Conservation (phyloP, 1,140 invertebrate genomes). For the Platyura marginata region DNA sequence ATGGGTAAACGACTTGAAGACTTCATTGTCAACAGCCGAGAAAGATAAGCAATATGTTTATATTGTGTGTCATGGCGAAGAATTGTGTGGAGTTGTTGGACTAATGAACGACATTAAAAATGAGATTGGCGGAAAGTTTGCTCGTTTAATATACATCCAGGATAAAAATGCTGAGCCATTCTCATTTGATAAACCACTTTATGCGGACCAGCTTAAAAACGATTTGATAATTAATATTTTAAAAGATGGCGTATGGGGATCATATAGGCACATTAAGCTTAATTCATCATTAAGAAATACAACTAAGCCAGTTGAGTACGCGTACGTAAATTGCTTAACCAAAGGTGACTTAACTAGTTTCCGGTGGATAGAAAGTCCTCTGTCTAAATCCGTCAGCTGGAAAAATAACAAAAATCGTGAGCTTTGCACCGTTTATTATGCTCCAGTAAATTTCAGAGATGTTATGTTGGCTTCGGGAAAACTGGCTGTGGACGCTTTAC, state of each 20-base stretch:
- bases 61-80: conserved; percentile 45
- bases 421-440: conserved; percentile 74
- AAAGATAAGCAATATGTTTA: conserved; percentile 40
- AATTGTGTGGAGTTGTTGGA: too few species aligned
- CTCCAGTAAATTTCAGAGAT: conserved; percentile 51
- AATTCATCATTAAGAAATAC: conserved; percentile 42
- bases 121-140: conserved; percentile 58
- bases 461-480: conserved; percentile 51
- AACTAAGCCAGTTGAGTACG: conserved; percentile 59
- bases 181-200: conserved; percentile 31
- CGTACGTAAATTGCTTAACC: conserved; percentile 78
- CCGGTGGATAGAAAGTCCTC: conserved; percentile 91
- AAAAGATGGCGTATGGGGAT: conserved; percentile 63
- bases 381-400: conserved; percentile 38
- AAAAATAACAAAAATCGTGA: too few species aligned
- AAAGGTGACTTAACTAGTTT: conserved; percentile 84
- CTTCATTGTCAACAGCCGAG: conserved; percentile 38
- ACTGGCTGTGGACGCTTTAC: conserved; percentile 31
- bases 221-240: conserved; percentile 74
- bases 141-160: conserved; percentile 51
- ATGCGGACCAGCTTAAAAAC: conserved; percentile 43
- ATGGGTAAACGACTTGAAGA: conserved; percentile 71
- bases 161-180: conserved; percentile 42
- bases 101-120: conserved; percentile 73
- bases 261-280: conserved; percentile 55